phyloP scores from a whole-genome alignment of 2,888 invertebrate genomes.

The Isoperla grammatica region DNA sequence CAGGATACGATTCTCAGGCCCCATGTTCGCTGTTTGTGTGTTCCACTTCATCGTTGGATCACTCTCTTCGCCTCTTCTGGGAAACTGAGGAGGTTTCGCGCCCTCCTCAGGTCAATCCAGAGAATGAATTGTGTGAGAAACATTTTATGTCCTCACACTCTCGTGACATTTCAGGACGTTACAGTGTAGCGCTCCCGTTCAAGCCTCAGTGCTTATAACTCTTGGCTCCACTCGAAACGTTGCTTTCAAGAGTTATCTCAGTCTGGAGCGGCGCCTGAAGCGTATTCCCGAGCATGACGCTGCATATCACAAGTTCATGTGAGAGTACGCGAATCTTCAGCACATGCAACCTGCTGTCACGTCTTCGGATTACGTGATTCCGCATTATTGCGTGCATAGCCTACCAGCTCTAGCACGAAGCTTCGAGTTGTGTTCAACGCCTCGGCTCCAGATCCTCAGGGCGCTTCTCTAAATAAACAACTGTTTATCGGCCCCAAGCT shows the following conservation, averaged over 20 bases:
- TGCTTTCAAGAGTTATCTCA: background rate
- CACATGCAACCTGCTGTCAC: background rate
- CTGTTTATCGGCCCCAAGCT: background rate
- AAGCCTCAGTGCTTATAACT: no score
- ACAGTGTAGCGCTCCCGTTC: background rate
- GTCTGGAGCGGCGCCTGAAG: background rate
- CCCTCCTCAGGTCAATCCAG: background rate
- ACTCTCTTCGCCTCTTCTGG: background rate
- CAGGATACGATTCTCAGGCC: background rate
- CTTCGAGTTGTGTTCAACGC: background rate
- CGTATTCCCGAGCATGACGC: background rate
- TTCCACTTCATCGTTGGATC: background rate
- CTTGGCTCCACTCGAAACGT: background rate
- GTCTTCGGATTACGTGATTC: slow-evolving; percentile 3
- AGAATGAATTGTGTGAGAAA: background rate
- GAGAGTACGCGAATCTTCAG: background rate
- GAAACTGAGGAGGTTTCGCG: background rate
- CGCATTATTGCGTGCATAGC: slow-evolving; percentile 7
- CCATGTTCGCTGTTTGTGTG: background rate
- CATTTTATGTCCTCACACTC: background rate
- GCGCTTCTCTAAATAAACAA: background rate
- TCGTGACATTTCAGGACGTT: background rate
- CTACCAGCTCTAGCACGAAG: background rate
- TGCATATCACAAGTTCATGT: background rate
- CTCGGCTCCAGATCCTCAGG: no score